Conservation (phyloP, 2,888 invertebrate species). For the Caenorhabditis becei region DNA sequence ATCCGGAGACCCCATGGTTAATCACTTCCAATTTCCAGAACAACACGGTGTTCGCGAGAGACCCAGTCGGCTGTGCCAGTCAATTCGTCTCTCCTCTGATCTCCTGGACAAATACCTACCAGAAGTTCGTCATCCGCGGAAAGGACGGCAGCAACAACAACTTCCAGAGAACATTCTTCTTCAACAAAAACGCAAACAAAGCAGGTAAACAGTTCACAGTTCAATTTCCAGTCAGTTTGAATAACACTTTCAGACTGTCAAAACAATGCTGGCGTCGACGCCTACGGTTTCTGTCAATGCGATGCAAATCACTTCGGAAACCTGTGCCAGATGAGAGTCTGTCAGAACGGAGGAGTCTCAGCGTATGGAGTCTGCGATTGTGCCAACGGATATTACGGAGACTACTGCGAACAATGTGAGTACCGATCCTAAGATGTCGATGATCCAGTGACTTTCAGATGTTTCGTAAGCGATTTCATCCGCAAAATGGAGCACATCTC, state of each 20-base stretch:
- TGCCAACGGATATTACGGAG: slow-evolving; percentile 66
- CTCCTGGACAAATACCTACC: slow-evolving; percentile 38
- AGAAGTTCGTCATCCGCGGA: slow-evolving; percentile 65
- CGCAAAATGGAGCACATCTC: neutral
- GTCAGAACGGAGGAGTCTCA: slow-evolving; percentile 63
- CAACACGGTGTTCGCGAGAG: slow-evolving; percentile 31
- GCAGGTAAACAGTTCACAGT: neutral
- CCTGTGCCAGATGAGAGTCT: slow-evolving; percentile 50
- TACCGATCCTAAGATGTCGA: neutral
- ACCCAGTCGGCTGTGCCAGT: slow-evolving; percentile 64
- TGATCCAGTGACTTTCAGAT: slow-evolving; percentile 28
- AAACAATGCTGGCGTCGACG: slow-evolving; percentile 46
- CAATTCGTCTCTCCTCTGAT: slow-evolving; percentile 62
- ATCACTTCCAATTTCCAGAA: neutral
- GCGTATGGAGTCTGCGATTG: slow-evolving; percentile 67
- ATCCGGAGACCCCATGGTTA: slow-evolving; percentile 38
- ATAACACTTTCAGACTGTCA: slow-evolving; percentile 39
- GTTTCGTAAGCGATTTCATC: neutral
- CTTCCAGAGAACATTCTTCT: slow-evolving; percentile 66
- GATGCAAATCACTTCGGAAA: slow-evolving; percentile 44
- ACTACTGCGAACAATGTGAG: slow-evolving; percentile 64
- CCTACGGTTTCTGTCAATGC: slow-evolving; percentile 55
- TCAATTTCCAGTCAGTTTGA: neutral
- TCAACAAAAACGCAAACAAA: slow-evolving; percentile 31
- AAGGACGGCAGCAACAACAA: slow-evolving; percentile 33